These are phyloP conservation scores for Euwallacea fornicatus DNA, from an alignment of 1,140 invertebrate species.

Conservation along the genomic window DNA sequence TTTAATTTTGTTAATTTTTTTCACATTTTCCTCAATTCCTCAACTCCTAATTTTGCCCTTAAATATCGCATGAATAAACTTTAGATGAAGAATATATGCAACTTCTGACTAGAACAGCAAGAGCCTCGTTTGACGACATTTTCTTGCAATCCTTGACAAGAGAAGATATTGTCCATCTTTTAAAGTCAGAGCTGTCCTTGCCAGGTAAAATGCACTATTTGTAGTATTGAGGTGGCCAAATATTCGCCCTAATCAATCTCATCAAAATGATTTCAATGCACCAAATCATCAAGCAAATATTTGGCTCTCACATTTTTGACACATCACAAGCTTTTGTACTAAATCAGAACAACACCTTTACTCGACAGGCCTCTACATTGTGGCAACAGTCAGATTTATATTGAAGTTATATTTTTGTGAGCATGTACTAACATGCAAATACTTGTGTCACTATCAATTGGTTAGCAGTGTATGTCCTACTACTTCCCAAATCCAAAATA, in stretches of 20 bases:
- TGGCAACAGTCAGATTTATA: neutral
- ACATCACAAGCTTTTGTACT: no score
- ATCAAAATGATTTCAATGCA: no score
- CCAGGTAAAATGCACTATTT: slow-evolving; percentile 35
- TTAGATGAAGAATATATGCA: slow-evolving; percentile 40
- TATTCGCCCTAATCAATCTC: neutral
- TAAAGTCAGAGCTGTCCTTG: slow-evolving; percentile 31
- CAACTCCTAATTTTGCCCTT: no score
- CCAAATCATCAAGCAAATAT: no score
- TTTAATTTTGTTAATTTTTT: no score
- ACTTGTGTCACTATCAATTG: neutral
- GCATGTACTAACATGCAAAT: slow-evolving; percentile 22
- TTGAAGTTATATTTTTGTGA: neutral
- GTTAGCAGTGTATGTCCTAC: no score
- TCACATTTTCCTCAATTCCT: no score
- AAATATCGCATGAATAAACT: no score
- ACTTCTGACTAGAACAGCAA: slow-evolving; percentile 38
- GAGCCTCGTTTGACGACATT: slow-evolving; percentile 41
- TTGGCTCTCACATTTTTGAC: no score
- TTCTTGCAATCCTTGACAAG: slow-evolving; percentile 31
- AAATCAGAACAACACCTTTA: slow-evolving; percentile 16
- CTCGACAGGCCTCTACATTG: slow-evolving; percentile 15
- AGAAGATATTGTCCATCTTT: slow-evolving; percentile 36
- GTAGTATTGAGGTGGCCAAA: slow-evolving; percentile 2
- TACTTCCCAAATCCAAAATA: no score